Evolutionary conservation across 2,888 invertebrate species (phyloP).

Genomic region (Dryomyza anilis): DNA sequence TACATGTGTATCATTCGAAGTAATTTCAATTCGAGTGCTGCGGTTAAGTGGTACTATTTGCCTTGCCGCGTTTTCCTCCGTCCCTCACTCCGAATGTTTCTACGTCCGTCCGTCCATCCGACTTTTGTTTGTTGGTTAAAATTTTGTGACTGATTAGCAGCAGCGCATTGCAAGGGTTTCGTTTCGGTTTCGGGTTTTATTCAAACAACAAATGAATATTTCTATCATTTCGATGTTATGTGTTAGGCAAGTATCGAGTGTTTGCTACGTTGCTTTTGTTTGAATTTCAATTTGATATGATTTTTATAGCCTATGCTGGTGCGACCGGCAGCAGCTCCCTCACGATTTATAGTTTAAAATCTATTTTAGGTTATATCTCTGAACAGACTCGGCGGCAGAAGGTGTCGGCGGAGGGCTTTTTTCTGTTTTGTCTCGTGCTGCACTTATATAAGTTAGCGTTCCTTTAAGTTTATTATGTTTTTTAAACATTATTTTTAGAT

Average conservation of each 20-base stretch:
- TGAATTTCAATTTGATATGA: slow-evolving; percentile 9
- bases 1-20: neutral
- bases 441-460: too few species aligned
- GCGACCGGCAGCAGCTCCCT: too few species aligned
- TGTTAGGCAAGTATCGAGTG: neutral
- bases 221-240: neutral
- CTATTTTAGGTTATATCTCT: neutral
- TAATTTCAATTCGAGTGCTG: neutral
- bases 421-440: too few species aligned
- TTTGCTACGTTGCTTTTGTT: slow-evolving; percentile 1
- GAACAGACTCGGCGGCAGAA: too few species aligned
- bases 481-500: too few species aligned
- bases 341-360: neutral
- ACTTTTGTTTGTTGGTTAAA: too few species aligned
- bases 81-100: slow-evolving; percentile 38
- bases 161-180: too few species aligned
- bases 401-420: too few species aligned
- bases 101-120: neutral
- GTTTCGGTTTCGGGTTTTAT: neutral
- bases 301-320: slow-evolving; percentile 13
- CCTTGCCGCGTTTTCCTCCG: too few species aligned
- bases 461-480: too few species aligned
- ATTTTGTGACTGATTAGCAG: slow-evolving; percentile 12
- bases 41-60: neutral
- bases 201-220: too few species aligned